Evolutionary conservation across 1,140 invertebrate genomes (phyloP).

Genomic region (Diuraphis noxia): DNA sequence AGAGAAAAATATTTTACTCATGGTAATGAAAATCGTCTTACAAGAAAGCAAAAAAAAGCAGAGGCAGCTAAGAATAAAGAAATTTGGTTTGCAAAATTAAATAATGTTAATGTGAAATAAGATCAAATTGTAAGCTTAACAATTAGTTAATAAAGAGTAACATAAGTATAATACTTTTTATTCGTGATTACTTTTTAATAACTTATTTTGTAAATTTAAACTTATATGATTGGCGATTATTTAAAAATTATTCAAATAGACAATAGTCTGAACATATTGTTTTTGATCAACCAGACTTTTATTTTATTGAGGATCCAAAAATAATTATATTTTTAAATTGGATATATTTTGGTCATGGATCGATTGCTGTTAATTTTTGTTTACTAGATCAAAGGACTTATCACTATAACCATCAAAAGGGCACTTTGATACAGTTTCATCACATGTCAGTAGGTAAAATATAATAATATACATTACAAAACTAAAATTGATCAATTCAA

Average conservation of each 20-base stretch:
- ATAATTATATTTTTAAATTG: neutral
- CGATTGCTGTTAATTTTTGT: neutral
- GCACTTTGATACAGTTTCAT: too few relatives aligned
- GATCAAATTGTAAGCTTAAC: neutral
- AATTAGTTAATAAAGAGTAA: neutral
- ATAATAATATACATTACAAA: too few relatives aligned
- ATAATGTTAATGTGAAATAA: conserved; percentile 13
- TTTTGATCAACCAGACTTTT: neutral
- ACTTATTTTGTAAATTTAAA: too few relatives aligned
- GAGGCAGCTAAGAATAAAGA: conserved; percentile 44
- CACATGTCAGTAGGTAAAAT: too few relatives aligned
- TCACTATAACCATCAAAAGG: neutral
- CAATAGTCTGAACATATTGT: neutral
- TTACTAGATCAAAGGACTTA: neutral
- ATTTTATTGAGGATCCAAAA: neutral
- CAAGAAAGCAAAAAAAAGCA: conserved; percentile 45
- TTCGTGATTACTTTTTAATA: neutral
- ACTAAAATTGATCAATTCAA: too few relatives aligned
- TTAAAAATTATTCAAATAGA: neutral
- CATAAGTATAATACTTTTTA: neutral
- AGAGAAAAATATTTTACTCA: conserved; percentile 56
- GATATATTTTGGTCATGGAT: neutral
- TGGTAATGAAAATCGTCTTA: conserved; percentile 51
- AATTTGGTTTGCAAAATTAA: conserved; percentile 44
- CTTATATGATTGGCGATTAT: neutral